Percentiles rank a stretch among this genome's conserved stretches.
Conservation (phyloP, 1,140 invertebrate species). For the Papilio glaucus region DNA sequence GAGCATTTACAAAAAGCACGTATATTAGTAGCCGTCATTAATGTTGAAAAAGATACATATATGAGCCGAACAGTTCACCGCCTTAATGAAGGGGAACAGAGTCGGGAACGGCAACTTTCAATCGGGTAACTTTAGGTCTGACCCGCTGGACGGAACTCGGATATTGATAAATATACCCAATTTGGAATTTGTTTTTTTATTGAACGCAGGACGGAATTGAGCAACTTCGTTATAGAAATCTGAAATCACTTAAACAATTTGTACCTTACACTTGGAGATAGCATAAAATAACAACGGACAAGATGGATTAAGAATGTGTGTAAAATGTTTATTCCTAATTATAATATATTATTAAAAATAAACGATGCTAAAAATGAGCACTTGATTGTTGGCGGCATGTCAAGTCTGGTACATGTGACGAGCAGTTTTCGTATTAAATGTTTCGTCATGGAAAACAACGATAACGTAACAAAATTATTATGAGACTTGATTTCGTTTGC, state of each 20-base stretch:
- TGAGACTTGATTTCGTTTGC: slow-evolving; percentile 20
- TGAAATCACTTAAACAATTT: neutral
- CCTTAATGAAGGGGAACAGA: neutral
- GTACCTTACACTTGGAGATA: neutral
- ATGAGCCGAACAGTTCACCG: neutral
- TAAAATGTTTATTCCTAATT: neutral
- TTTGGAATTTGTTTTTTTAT: too few species aligned
- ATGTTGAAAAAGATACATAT: neutral
- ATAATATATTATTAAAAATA: neutral
- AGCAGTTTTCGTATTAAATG: slow-evolving; percentile 30
- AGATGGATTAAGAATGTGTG: neutral
- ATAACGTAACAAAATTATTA: slow-evolving; percentile 30
- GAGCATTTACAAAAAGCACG: neutral
- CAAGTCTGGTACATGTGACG: slow-evolving; percentile 30
- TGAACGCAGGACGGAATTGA: too few species aligned
- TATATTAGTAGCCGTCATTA: neutral
- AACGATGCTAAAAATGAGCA: slow-evolving; percentile 12
- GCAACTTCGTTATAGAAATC: neutral
- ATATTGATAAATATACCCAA: too few species aligned
- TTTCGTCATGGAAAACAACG: slow-evolving; percentile 38
- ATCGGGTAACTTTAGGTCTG: too few species aligned
- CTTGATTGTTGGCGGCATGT: slow-evolving; percentile 30
- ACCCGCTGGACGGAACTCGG: too few species aligned
- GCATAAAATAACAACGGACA: neutral
- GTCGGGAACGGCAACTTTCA: too few species aligned